Evolutionary conservation across 1,140 invertebrate genomes (phyloP), one percentile per base, ranked within the genome.

Genomic region (Pogonomyrmex californicus): DNA sequence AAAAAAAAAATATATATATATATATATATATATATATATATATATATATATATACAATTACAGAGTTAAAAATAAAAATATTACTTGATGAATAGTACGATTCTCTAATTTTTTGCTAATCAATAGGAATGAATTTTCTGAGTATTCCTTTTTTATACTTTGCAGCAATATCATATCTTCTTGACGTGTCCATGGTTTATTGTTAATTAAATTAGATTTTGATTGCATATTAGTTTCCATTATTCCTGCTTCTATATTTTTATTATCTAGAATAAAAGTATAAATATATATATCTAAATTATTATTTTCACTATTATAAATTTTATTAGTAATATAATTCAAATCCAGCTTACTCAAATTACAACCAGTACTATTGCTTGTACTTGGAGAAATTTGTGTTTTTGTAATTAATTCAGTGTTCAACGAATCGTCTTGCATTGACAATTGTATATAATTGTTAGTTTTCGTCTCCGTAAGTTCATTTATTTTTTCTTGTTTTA

Each of bases 151-250:
- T 86, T 95, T 94, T 12, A 95, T 91, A 87, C 83, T 91, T 86
- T 94, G 92, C 33, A 95, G 86, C n/a, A 95, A 76, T 71, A 95
- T 89, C 71, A 93, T 92, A 86, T 95, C 95, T 73, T 95, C 95
- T 85, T 95, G 92, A 85, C 94, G 93, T 47, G 95, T 93, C 95
- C 95, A 95, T 3, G 94, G 91, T 77, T 75, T 92, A 7, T 77
- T 58, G 38, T 85, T 71, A 66, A 23, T 70, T 73, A 47, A 60
- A 87, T 91, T 79, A 10, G 54, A 77, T 90, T 86, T 66, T 44
- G 71, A 60, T 88, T 76, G 63, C 1, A 68, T 62, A 65, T 65
- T 62, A 60, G 88, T 87, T 70, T 93, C 44, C 5, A 63, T 54
- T 49, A 79, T 38, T 0, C 12, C 23, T 33, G 36, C 44, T 17